Evolutionary conservation across 2,797 vertebrate genomes (phyloP), one percentile per base, ranked within the genome.

Genomic region (Bovichtus variegatus): DNA sequence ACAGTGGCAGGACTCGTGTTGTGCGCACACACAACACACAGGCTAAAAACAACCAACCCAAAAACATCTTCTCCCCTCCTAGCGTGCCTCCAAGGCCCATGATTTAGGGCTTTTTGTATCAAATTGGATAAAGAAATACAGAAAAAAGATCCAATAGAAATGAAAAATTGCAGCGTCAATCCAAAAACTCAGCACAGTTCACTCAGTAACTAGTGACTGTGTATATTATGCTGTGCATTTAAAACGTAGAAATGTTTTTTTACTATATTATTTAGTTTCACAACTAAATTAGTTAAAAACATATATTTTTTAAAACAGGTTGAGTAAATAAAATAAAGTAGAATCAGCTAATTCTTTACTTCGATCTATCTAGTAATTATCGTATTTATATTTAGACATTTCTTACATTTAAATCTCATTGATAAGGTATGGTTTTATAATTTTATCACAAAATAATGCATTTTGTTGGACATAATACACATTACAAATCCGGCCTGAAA

Each of bases 1-100:
- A 78, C 10, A 29, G 69, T 29, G 18, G 55, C 63, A 50, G 76
- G 65, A 74, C 75, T 36, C 21, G 4, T 31, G 63, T 82, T 75
- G 34, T 34, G 8, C 31, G n/a, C n/a, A 61, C 31, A 34, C 18
- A 65, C 18, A 57, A 55, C 23, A 57, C 36, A 41, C 21, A 34
- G 6, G 58, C 43, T 21, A 38, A 62, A 44, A 62, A 75, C 51
- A 57, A 54, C 13, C 43, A 70, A 57, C 65, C 44, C 13, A 29
- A 55, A 21, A 65, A 29, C 49, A 63, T 61, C 15, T 53, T 46
- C 36, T 23, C 13, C 5, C 15, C 15, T 23, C 29, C 21, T 34
- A 12, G 18, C 13, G 4, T 19, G 21, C 18, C 7, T 15, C 55
- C 62, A 19, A 10, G 25, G 11, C 16, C 9, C 43, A 23, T 51